Conservation (phyloP, 2,113 vertebrate species). For the Passer montanus region DNA sequence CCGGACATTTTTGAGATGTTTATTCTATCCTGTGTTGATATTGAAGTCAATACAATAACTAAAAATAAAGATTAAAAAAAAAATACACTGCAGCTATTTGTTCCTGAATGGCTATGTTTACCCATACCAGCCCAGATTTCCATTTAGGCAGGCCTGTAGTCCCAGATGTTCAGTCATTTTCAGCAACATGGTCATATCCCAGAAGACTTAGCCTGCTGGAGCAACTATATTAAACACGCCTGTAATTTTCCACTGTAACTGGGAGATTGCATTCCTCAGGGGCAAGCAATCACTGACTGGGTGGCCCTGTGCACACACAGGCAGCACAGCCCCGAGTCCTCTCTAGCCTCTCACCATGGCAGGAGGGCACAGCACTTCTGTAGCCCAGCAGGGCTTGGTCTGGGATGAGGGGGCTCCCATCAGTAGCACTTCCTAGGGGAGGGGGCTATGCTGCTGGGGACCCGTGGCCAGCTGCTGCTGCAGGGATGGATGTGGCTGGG, state of each 20-base stretch:
- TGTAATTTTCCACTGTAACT: conserved; percentile 73
- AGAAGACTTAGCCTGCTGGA: conserved; percentile 42
- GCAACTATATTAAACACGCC: conserved; percentile 59
- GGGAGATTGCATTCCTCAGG: conserved; percentile 28
- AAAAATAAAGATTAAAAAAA: conserved; percentile 62
- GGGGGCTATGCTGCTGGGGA: neutral
- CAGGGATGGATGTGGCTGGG: no score
- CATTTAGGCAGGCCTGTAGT: conserved; percentile 29
- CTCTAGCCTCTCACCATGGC: rapidly evolving
- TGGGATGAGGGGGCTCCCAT: neutral
- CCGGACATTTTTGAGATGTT: conserved; percentile 43
- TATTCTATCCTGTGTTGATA: conserved; percentile 43
- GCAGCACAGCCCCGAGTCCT: neutral
- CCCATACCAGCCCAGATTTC: conserved; percentile 36
- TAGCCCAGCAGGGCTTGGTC: neutral
- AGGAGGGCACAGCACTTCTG: neutral
- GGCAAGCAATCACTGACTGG: neutral
- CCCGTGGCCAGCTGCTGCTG: neutral
- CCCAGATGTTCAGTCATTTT: conserved; percentile 65
- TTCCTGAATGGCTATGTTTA: conserved; percentile 62
- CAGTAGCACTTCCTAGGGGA: neutral
- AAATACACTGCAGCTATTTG: conserved; percentile 24
- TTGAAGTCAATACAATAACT: conserved; percentile 19
- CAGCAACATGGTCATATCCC: conserved; percentile 61
- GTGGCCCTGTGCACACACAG: neutral